Evolutionary conservation across 2,888 invertebrate genomes (phyloP).

Genomic region (Seira musarum): DNA sequence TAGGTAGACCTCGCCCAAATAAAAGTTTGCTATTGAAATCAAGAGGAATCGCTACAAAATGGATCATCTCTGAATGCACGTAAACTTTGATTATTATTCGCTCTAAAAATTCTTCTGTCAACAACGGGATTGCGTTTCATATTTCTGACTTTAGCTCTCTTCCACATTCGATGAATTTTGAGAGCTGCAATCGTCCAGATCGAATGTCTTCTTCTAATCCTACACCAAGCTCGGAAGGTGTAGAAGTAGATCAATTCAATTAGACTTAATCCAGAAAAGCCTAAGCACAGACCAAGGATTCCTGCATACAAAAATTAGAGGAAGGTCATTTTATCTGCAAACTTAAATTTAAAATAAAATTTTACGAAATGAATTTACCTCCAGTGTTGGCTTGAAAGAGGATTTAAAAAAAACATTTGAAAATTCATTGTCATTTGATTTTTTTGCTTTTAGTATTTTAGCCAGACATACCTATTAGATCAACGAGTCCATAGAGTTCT

Average conservation of each 20-base stretch:
- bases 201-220: conserved; percentile 49
- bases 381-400: conserved; percentile 54
- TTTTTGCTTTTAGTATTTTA: no score
- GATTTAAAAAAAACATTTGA: neutral
- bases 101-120: conserved; percentile 20
- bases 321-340: no score
- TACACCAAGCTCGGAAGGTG: conserved; percentile 63
- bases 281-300: conserved; percentile 60
- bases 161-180: conserved; percentile 59
- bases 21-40: conserved; percentile 45
- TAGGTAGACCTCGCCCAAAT: conserved; percentile 35
- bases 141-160: conserved; percentile 41
- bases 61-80: conserved; percentile 29
- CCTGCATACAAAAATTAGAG: neutral
- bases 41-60: conserved; percentile 38
- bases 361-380: neutral
- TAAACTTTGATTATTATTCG: conserved; percentile 37
- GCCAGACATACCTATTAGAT: conserved; percentile 45
- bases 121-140: conserved; percentile 23
- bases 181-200: conserved; percentile 53
- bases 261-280: conserved; percentile 60
- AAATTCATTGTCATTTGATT: no score
- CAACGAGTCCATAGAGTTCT: conserved; percentile 56
- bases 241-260: conserved; percentile 63
- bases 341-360: no score